These are phyloP conservation scores for Ypsolopha sequella DNA, from an alignment of 2,888 invertebrate genomes.

Conservation along the genomic window DNA sequence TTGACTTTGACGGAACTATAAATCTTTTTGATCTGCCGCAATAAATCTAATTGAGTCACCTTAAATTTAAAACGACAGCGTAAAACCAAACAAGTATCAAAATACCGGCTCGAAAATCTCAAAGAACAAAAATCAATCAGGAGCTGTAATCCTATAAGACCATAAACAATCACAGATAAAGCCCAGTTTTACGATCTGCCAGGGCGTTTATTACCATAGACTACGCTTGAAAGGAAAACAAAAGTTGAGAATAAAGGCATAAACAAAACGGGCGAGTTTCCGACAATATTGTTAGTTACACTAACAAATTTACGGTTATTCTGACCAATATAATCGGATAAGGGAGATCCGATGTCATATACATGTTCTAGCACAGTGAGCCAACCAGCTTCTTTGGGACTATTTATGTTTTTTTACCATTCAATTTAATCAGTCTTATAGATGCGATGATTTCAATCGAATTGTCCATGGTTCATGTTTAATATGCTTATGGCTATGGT, in stretches of 20 bases:
- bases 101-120: conserved; percentile 39
- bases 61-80: conserved; percentile 35
- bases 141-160: conserved; percentile 51
- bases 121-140: conserved; percentile 59
- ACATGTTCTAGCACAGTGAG: conserved; percentile 36
- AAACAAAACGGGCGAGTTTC: conserved; percentile 43
- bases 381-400: conserved; percentile 28
- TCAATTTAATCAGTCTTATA: neutral
- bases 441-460: no score
- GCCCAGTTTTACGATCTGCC: conserved; percentile 55
- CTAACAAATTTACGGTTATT: conserved; percentile 46
- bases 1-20: conserved; percentile 21
- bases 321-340: conserved; percentile 26
- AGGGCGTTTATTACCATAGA: conserved; percentile 54
- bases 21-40: conserved; percentile 29
- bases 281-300: conserved; percentile 37
- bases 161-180: conserved; percentile 59
- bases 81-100: conserved; percentile 42
- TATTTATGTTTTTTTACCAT: conserved; percentile 26
- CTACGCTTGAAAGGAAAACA: conserved; percentile 32
- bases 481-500: no score
- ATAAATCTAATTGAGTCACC: conserved; percentile 35
- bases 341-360: conserved; percentile 38
- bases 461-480: no score
- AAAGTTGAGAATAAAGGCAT: conserved; percentile 37